Base-by-base conservation (phyloP, 2,888 invertebrate genomes). In the Drosophila trichaetosa region DNA sequence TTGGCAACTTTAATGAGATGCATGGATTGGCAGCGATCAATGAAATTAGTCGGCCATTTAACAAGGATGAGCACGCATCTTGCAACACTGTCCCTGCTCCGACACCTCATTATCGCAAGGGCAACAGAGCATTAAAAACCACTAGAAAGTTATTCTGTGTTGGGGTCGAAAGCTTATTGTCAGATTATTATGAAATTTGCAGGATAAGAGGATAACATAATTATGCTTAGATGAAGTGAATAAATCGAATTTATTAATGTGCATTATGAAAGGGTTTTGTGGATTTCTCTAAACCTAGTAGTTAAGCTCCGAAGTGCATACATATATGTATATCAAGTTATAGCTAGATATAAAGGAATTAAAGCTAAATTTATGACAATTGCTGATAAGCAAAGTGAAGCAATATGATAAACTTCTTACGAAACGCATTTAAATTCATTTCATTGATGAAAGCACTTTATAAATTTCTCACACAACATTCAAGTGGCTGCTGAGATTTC, bases 1-100 rank as follows among this genome's bases (percentile, higher is more conserved):
- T 52, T 73, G 69, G 34, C 69, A 62, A 48, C 79, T 59, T 71
- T 79, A 78, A 78, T 78, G 79, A 78, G 75, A 71, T 70, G 70
- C 74, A 66, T 48, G 36, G 46, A 71, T 63, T 60, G 71, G 24
- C 38, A 70, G 56, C 66, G 57, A 76, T 72, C 76, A 76, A 59
- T 73, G 38, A 65, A 69, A 65, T 77, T 54, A 76, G 56, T 31
- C 18, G 48, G 27, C 53, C 54, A 56, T 62, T 69, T 69, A 68
- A 49, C 64, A 36, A 36, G 16, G 56, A 59, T 63, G 33, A 68
- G 2, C 48, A 53, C 31, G 24, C 24, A 33, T 24, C 53, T 11
- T 18, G n/a, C 21, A n/a, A 16, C 16, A 46, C 46, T 46, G 46
- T 46, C 46, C 46, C 46, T 21, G 13, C 46, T 46, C 21, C 46